Evolutionary conservation across 2,113 vertebrate genomes (phyloP).

Genomic region (Prunella himalayana): DNA sequence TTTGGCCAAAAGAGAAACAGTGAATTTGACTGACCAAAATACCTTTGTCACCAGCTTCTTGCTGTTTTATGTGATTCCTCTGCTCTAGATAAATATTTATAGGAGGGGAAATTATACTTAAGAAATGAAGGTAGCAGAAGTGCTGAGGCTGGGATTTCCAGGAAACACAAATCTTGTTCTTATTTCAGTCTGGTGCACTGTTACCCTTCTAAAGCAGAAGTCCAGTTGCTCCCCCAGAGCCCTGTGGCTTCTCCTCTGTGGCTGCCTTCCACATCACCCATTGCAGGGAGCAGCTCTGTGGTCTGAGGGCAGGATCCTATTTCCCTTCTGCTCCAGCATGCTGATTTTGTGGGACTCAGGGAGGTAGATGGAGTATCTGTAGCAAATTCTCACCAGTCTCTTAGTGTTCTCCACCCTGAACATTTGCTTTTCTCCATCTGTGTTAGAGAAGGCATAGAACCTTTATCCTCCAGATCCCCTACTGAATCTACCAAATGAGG

Average conservation of each 20-base stretch:
- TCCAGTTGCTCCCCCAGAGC: neutral
- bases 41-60: neutral
- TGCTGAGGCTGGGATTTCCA: constrained; percentile 28
- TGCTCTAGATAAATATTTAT: constrained; percentile 41
- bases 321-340: neutral
- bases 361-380: neutral
- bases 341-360: neutral
- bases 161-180: constrained; percentile 38
- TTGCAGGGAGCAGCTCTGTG: neutral
- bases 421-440: neutral
- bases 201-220: neutral
- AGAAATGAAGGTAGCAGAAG: constrained; percentile 1
- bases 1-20: neutral
- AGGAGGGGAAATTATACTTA: constrained; percentile 22
- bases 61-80: neutral
- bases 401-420: neutral
- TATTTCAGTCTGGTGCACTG: neutral
- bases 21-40: neutral
- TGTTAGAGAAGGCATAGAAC: neutral
- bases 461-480: neutral
- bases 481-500: neutral
- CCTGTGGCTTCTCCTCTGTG: neutral
- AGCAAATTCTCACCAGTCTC: neutral
- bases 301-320: neutral
- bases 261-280: neutral